phyloP scores from a whole-genome alignment of 1,140 invertebrate species.

The Anastatus disparis region DNA sequence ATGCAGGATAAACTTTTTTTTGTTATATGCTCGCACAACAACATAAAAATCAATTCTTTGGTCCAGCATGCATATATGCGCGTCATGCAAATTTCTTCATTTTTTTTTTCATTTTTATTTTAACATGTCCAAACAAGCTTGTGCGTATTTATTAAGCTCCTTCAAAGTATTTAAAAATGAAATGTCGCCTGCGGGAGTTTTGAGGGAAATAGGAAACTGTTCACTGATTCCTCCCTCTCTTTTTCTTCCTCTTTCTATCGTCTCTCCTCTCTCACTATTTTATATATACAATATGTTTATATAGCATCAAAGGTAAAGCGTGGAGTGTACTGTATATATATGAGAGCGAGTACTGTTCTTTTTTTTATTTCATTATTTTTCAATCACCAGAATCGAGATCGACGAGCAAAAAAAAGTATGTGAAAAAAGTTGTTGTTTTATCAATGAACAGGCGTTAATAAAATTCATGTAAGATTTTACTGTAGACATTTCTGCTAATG shows the following conservation, averaged over 20 bases:
- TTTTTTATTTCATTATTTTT: not conserved
- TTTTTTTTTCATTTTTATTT: too few species aligned
- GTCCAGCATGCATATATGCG: too few species aligned
- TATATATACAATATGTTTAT: too few species aligned
- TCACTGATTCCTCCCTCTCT: not conserved
- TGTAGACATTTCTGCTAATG: not conserved
- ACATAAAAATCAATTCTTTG: too few species aligned
- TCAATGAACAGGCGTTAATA: conserved; percentile 21
- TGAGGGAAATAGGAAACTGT: conserved; percentile 1
- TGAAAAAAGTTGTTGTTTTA: not conserved
- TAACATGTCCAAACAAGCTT: too few species aligned
- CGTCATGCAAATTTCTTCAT: too few species aligned
- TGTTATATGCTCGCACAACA: too few species aligned
- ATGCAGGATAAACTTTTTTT: too few species aligned
- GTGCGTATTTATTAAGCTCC: conserved; percentile 3
- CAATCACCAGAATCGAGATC: conserved; percentile 14
- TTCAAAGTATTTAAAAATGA: conserved; percentile 17
- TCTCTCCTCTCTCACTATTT: too few species aligned
- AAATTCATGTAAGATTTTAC: conserved; percentile 1
- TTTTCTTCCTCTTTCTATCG: too few species aligned
- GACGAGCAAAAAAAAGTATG: not conserved
- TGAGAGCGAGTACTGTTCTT: not conserved
- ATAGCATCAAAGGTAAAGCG: not conserved
- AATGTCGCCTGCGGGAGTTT: not conserved
- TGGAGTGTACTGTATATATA: not conserved